These are phyloP conservation scores for Drosophila albomicans DNA, from an alignment of 1,140 invertebrate genomes.

Conservation along the genomic window DNA sequence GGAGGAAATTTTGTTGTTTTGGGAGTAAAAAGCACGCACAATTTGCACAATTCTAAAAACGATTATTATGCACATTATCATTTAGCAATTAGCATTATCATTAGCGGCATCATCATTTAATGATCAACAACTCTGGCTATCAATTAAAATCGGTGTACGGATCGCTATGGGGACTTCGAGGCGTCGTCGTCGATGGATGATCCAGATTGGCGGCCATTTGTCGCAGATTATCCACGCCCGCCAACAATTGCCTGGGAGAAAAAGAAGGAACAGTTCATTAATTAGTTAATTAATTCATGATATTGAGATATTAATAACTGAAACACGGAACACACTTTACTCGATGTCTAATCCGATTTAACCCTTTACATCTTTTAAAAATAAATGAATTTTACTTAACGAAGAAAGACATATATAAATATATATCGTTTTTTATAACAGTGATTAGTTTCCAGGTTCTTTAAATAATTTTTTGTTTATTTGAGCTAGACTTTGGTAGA, in stretches of 20 bases:
- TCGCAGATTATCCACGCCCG: slow-evolving; percentile 88
- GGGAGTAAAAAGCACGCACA: slow-evolving; percentile 42
- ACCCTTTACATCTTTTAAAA: too few species aligned
- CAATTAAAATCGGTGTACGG: slow-evolving; percentile 72
- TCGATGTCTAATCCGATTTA: too few species aligned
- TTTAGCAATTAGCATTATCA: background rate
- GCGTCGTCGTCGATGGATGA: slow-evolving; percentile 51
- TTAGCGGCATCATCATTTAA: slow-evolving; percentile 11
- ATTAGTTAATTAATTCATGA: too few species aligned
- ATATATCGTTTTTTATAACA: too few species aligned
- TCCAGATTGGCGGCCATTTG: slow-evolving; percentile 85
- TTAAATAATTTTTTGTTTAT: too few species aligned
- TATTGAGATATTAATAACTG: too few species aligned
- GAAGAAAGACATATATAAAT: too few species aligned
- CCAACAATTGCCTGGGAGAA: slow-evolving; percentile 87
- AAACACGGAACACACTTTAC: too few species aligned
- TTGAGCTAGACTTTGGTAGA: too few species aligned
- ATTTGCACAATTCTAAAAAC: slow-evolving; percentile 22
- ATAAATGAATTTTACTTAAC: too few species aligned
- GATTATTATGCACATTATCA: slow-evolving; percentile 3
- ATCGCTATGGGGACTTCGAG: slow-evolving; percentile 69
- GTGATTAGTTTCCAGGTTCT: too few species aligned
- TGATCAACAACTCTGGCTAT: slow-evolving; percentile 28
- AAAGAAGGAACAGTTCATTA: background rate
- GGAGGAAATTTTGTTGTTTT: slow-evolving; percentile 21